phyloP scores from a whole-genome alignment of 2,888 invertebrate genomes.

The Orthosia gracilis region DNA sequence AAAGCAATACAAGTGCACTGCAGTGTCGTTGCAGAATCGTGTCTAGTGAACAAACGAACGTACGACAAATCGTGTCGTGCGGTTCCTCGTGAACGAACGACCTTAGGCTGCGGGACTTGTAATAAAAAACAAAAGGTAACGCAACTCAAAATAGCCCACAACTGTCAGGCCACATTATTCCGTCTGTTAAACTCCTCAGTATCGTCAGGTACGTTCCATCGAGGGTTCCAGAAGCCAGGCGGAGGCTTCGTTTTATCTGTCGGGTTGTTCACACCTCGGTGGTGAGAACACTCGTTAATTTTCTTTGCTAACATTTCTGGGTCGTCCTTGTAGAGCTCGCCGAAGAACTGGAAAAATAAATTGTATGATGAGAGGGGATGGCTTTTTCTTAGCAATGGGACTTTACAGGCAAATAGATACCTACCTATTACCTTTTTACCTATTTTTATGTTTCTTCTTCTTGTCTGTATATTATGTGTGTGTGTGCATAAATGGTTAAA shows the following conservation, averaged over 20 bases:
- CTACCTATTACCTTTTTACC: too few relatives aligned
- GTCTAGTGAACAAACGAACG: too few relatives aligned
- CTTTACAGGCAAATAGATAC: too few relatives aligned
- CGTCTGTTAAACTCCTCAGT: constrained; percentile 86
- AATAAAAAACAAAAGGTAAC: not conserved
- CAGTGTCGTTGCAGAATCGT: too few relatives aligned
- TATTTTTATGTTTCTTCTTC: too few relatives aligned
- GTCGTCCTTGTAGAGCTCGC: constrained; percentile 82
- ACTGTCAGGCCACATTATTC: constrained; percentile 77
- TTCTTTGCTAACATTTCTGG: constrained; percentile 81
- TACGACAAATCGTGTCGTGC: too few relatives aligned
- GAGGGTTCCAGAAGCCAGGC: constrained; percentile 86
- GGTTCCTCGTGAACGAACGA: too few relatives aligned
- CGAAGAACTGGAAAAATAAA: constrained; percentile 81
- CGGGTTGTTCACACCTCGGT: constrained; percentile 84
- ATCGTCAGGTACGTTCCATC: constrained; percentile 84
- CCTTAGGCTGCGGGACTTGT: too few relatives aligned
- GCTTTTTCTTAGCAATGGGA: too few relatives aligned
- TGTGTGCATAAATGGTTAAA: too few relatives aligned
- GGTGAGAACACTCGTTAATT: constrained; percentile 85
- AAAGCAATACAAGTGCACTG: too few relatives aligned
- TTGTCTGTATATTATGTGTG: too few relatives aligned
- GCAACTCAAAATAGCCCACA: not conserved
- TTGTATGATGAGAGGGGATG: not conserved
- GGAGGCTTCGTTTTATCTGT: constrained; percentile 80